Base-by-base conservation (phyloP, 2,797 vertebrate species). In the Spea hammondii region DNA sequence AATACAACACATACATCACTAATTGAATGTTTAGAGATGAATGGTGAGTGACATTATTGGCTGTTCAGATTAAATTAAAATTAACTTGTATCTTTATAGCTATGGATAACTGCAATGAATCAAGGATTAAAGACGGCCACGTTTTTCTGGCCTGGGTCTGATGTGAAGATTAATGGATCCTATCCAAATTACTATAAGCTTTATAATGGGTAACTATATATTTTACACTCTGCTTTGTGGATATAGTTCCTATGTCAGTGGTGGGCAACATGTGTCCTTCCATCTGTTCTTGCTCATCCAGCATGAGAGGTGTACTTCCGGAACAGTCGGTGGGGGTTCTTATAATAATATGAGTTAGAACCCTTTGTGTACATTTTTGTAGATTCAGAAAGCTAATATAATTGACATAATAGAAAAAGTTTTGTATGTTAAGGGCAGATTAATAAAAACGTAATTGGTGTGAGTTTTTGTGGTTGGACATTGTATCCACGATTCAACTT, bases 91-190 rank as follows among this genome's bases (percentile, higher is more conserved):
- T 46, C 0, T 82, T 74, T 80, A 17, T 86, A 99, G 98, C 84
- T 99, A n/a, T 99, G 98, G 98, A 76, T 96, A 72, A 99, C 96
- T 0, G 95, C 95, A 71, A 94, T 91, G 83, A 91, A 88, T 74
- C 93, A 99, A 68, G 91, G 93, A 47, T 86, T 95, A 59, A 97
- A 88, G 87, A 75, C 94, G 0, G 96, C 70, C 5, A 95, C 96
- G 0, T 97, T 91, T 84, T 99, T 97, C 88, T 99, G 98, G 98
- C 97, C 97, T 5, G 97, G 97, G 64, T 95, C 97, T 8, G 98
- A 99, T 5, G 96, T 97, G 1, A 53, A 85, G 51, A 90, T 99
- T 86, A 89, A 94, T 59, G 95, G 95, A 84, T 90, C 84, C 49
- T 88, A 87, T 53, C 98, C 98, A 83, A 79, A 93, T 82, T 77